Evolutionary conservation across 2,888 invertebrate species (phyloP), one percentile per base, ranked within the genome.

Genomic region (Kryphioiulus occultus): DNA sequence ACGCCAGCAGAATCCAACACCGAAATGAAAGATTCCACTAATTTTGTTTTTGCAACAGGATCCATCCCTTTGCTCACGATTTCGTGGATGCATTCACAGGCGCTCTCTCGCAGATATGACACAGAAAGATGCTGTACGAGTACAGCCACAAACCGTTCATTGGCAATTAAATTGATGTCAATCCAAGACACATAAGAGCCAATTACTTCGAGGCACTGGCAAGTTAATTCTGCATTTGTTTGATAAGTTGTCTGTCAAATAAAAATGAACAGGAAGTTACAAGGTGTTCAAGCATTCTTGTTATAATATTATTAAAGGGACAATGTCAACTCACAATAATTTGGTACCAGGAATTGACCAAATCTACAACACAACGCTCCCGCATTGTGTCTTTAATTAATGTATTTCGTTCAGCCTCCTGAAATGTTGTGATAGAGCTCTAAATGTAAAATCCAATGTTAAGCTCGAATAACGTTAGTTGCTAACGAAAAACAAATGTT

Each of bases 31-130:
- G 92, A 92, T 89, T 93, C 92, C 22, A 94, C 92, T 15, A 94
- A 91, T 89, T 92, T 92, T 0, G 92, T 91, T 90, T 94, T 94
- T 53, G 92, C 92, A 17, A 92, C 89, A 0, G 93, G 93, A n/a
- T 93, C 93, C 94, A 94, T 94, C 89, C 94, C 94, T 90, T 94
- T 94, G 88, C 91, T 91, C 85, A 94, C 91, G 68, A 94, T 92
- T 88, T 93, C 93, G 89, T 92, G 91, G 83, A 94, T 92, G 89
- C 93, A 93, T 89, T 93, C 93, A 86, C 93, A 93, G 0, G 93
- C 93, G 53, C 92, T 91, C 89, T 93, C 93, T 53, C 93, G 90
- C 86, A 93, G 89, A 85, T 90, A 89, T 22, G 88, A 87, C 42
- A 90, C 89, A 0, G 90, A 90, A 89, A 93, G 90, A 89, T 92